Evolutionary conservation across 2,888 invertebrate genomes (phyloP).

Genomic region (Synergus laeviventris): DNA sequence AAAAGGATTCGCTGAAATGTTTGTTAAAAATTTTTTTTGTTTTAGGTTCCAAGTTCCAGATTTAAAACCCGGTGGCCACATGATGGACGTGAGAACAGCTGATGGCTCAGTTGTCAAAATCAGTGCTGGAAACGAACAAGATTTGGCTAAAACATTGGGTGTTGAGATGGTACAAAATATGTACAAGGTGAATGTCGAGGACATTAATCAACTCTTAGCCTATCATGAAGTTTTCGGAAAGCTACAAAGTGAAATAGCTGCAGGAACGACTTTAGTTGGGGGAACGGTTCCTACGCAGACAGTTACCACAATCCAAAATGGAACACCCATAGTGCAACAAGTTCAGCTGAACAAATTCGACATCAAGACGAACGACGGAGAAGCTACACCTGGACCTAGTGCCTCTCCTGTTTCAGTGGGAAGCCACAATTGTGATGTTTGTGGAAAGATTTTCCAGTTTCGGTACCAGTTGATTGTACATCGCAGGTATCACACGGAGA

Average conservation of each 20-base stretch:
- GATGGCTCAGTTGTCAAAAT: conserved; percentile 87
- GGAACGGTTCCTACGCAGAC: conserved; percentile 74
- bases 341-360: conserved; percentile 75
- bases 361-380: conserved; percentile 71
- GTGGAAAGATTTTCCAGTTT: conserved; percentile 91
- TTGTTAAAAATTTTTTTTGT: neutral
- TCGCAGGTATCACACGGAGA: conserved; percentile 90
- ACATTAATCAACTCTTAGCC: conserved; percentile 88
- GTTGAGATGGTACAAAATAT: conserved; percentile 88
- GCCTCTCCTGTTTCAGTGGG: conserved; percentile 81
- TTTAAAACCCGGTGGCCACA: conserved; percentile 75
- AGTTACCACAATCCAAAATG: conserved; percentile 74
- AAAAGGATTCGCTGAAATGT: neutral
- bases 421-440: conserved; percentile 88
- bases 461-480: conserved; percentile 92
- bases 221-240: conserved; percentile 92
- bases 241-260: conserved; percentile 79
- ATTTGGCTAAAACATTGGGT: conserved; percentile 80
- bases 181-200: conserved; percentile 89
- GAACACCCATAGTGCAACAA: conserved; percentile 72
- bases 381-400: conserved; percentile 75
- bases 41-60: conserved; percentile 76
- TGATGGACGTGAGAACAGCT: conserved; percentile 81
- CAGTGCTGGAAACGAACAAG: conserved; percentile 81
- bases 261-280: conserved; percentile 75